Conservation (phyloP, 1,140 invertebrate genomes). For the Agrilus planipennis region DNA sequence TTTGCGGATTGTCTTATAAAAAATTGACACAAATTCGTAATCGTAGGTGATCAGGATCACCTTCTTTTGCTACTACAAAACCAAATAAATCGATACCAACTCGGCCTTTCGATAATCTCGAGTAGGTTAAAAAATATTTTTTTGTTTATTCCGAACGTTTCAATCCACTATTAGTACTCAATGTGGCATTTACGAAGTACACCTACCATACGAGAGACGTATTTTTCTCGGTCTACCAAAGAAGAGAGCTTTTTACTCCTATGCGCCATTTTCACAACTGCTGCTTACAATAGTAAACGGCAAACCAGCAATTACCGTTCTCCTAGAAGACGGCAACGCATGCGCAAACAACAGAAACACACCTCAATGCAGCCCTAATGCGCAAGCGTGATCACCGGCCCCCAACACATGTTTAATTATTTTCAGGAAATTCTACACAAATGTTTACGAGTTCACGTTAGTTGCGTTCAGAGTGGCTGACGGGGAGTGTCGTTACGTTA, state of each 20-base stretch:
- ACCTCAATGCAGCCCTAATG: too few species aligned
- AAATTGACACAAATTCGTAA: background rate
- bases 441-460: background rate
- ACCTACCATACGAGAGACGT: conserved; percentile 26
- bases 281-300: background rate
- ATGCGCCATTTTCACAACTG: conserved; percentile 25
- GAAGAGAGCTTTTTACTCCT: conserved; percentile 15
- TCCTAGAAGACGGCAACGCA: too few species aligned
- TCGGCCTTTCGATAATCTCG: background rate
- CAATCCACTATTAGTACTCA: background rate
- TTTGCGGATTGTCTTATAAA: too few species aligned
- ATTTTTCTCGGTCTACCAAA: conserved; percentile 14
- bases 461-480: too few species aligned
- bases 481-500: too few species aligned
- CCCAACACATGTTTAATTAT: background rate
- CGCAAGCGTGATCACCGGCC: background rate
- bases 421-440: background rate
- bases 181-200: conserved; percentile 1
- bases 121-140: background rate
- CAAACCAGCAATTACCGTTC: background rate
- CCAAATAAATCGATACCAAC: background rate
- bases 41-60: background rate
- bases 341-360: too few species aligned
- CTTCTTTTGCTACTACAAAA: background rate
- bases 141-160: background rate